Conservation (phyloP, 2,113 vertebrate species). For the Neolamprologus devosi region DNA sequence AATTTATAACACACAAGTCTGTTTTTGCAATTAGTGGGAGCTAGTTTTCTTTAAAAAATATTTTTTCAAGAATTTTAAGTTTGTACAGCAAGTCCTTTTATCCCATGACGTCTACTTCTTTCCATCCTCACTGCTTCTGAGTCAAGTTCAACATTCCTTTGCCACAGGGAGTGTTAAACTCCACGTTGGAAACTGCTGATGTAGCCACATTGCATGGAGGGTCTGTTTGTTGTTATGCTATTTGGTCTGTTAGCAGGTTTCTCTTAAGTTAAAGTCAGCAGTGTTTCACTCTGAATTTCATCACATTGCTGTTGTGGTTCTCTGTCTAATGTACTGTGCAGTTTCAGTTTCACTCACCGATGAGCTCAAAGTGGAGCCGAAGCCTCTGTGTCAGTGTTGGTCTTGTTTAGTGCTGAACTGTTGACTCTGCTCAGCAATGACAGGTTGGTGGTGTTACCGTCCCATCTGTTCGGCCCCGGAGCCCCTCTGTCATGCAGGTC, state of each 20-base stretch:
- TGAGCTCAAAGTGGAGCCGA: not conserved
- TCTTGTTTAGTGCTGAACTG: not conserved
- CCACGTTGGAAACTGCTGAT: not conserved
- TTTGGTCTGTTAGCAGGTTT: not conserved
- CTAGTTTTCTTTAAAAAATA: not conserved
- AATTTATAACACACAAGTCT: not conserved
- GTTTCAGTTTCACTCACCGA: not conserved
- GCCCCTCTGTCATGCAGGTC: constrained; percentile 11
- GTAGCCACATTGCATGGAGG: not conserved
- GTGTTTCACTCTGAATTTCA: not conserved
- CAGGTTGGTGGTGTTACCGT: constrained; percentile 24
- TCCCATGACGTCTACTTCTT: not conserved
- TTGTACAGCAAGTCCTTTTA: not conserved
- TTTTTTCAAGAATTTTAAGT: not conserved
- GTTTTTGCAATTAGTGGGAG: not conserved
- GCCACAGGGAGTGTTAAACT: not conserved
- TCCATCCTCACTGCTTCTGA: not conserved
- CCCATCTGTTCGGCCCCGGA: constrained; percentile 49
- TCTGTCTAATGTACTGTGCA: not conserved
- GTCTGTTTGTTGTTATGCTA: not conserved
- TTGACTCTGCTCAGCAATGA: constrained; percentile 8
- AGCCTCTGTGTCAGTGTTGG: not conserved
- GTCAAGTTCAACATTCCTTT: not conserved
- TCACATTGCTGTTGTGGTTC: not conserved
- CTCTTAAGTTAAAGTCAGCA: not conserved